Base-by-base conservation (phyloP, 2,113 vertebrate genomes). In the Mixornis gularis region DNA sequence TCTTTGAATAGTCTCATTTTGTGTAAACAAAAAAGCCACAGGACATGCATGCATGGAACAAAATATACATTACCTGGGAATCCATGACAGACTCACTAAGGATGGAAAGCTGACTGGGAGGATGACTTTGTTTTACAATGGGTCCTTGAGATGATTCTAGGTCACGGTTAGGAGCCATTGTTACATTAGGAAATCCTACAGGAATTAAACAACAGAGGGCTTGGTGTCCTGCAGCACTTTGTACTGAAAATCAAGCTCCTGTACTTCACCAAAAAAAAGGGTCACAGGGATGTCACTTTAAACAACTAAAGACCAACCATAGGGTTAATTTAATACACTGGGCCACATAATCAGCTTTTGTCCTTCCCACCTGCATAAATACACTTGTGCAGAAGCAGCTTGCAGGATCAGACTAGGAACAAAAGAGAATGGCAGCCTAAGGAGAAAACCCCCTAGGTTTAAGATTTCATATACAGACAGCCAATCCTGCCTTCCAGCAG, bases 141-240 rank as follows among this genome's bases (percentile, higher is more conserved):
- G 97, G 98, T 80, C 97, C 92, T 20, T 97, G 96, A 53, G 97
- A 97, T 9, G 96, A 94, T 92, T 97, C 97, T 88, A 96, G 85
- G 73, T 97, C 97, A 96, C 95, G 96, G 87, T 97, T 96, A 71
- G 98, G 99, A 85, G 99, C 99, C 95, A 98, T 79, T 22, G 99
- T 99, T 81, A 99, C 97, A 92, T 98, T 99, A 17, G 98, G 98
- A 93, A 99, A 98, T 30, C 98, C 99, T 99, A 89, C 6, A 56
- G 38, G 94, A 95, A 56, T 89, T 76, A 95, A 84, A 95, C 38
- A 85, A 83, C 85, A 82, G 40, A 89, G 46, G 78, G 29, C 55
- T 87, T 6, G 3, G 29, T 87, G 64, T 64, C 16, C 43, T 7
- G 1, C 48, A 87, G 51, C 13, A 79, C 30, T 76, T 84, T 18